Conservation (phyloP, 2,113 vertebrate genomes). For the Ammospiza caudacuta region DNA sequence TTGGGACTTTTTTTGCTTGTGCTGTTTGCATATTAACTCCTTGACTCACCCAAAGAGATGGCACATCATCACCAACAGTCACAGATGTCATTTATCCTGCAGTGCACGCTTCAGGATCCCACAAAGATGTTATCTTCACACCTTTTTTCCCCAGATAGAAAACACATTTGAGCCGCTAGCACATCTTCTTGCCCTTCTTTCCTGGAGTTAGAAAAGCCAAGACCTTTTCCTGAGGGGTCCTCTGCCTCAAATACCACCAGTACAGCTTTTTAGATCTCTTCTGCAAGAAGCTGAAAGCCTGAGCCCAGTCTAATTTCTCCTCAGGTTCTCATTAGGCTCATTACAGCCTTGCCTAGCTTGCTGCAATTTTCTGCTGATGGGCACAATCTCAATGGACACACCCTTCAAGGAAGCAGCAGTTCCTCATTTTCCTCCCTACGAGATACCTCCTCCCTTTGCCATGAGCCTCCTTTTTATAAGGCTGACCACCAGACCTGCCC, state of each 20-base stretch:
- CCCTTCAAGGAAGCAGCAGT: conserved; percentile 51
- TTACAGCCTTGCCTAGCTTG: conserved; percentile 33
- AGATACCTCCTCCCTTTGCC: conserved; percentile 30
- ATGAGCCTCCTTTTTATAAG: neutral
- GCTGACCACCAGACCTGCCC: neutral
- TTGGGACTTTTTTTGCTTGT: neutral
- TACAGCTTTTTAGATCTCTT: neutral
- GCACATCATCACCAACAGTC: neutral
- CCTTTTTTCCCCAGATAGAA: neutral
- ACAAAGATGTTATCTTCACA: conserved; percentile 31
- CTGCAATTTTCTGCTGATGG: conserved; percentile 60
- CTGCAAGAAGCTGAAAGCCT: neutral
- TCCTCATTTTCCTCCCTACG: conserved; percentile 25
- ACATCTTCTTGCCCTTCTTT: neutral
- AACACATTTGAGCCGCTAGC: neutral
- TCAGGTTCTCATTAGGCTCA: conserved; percentile 34
- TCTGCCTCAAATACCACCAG: neutral
- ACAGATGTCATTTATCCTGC: neutral
- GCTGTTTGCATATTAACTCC: neutral
- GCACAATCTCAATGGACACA: neutral
- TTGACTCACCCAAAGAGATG: conserved; percentile 22
- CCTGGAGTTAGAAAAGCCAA: neutral
- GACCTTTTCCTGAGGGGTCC: neutral
- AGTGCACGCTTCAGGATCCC: neutral
- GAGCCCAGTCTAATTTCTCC: neutral